Evolutionary conservation across 2,888 invertebrate species (phyloP).

Genomic region (Desoria tigrina): DNA sequence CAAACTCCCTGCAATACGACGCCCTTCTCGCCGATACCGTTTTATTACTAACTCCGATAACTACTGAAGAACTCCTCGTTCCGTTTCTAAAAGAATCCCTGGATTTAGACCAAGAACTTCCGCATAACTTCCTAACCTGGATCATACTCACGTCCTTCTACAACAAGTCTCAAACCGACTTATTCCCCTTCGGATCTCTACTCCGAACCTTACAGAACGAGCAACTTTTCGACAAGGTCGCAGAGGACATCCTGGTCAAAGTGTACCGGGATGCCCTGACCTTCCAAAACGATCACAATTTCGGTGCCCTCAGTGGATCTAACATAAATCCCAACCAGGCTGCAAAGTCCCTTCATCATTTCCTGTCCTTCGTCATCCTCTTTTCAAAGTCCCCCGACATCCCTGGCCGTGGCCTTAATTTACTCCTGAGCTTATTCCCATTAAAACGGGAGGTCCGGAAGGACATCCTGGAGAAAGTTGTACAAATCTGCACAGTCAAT

Average conservation of each 20-base stretch:
- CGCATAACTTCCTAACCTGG: constrained; percentile 33
- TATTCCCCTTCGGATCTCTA: constrained; percentile 27
- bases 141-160: constrained; percentile 33
- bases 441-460: constrained; percentile 37
- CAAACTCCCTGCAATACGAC: constrained; percentile 29
- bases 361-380: constrained; percentile 34
- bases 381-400: constrained; percentile 34
- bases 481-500: constrained; percentile 35
- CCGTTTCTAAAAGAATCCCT: constrained; percentile 13
- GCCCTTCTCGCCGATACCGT: constrained; percentile 38
- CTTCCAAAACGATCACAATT: neutral
- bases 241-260: constrained; percentile 36
- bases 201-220: constrained; percentile 35
- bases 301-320: neutral
- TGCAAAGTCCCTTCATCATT: constrained; percentile 37
- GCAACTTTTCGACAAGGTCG: constrained; percentile 30
- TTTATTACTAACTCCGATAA: constrained; percentile 35
- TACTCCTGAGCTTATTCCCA: constrained; percentile 42
- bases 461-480: constrained; percentile 39
- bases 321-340: constrained; percentile 13
- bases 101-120: constrained; percentile 24
- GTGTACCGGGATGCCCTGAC: constrained; percentile 35
- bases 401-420: constrained; percentile 26
- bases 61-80: constrained; percentile 5
- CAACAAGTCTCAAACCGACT: constrained; percentile 15